A percentile compares a stretch with the other conserved stretches of the same genome.
phyloP scores from a whole-genome alignment of 2,797 vertebrate genomes.

The Mallotus villosus region DNA sequence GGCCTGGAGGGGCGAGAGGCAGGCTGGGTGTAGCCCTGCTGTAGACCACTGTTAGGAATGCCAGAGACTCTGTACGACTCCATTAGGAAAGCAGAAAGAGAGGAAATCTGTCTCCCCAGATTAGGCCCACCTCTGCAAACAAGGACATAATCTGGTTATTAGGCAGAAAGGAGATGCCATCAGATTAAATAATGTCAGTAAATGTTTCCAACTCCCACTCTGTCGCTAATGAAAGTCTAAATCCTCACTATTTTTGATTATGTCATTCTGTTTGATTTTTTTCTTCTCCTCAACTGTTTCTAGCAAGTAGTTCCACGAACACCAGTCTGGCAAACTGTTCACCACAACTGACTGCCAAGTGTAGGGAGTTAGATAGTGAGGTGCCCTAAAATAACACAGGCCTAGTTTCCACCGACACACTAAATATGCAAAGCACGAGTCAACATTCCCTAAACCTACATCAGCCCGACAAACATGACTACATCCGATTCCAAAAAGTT shows the following conservation, averaged over 20 bases:
- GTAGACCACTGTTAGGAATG: constrained; percentile 75
- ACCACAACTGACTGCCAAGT: constrained; percentile 25
- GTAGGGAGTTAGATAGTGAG: constrained; percentile 26
- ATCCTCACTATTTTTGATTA: constrained; percentile 32
- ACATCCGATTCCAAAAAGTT: too few species aligned
- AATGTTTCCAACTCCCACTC: constrained; percentile 32
- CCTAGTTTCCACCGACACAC: constrained; percentile 17
- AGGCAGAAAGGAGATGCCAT: constrained; percentile 41
- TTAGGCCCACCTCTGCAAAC: constrained; percentile 65
- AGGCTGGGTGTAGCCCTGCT: constrained; percentile 73
- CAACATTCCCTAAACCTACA: constrained; percentile 22
- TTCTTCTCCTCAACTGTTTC: neutral
- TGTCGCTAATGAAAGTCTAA: constrained; percentile 18
- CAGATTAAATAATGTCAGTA: constrained; percentile 33
- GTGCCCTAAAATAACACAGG: constrained; percentile 15
- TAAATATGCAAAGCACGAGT: constrained; percentile 29
- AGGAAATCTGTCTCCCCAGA: constrained; percentile 69
- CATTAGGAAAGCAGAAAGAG: constrained; percentile 79
- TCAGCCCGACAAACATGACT: too few species aligned
- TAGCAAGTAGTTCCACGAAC: constrained; percentile 2
- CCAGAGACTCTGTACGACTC: constrained; percentile 84
- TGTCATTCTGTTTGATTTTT: constrained; percentile 31
- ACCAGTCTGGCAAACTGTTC: constrained; percentile 13
- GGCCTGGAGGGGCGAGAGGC: constrained; percentile 62
- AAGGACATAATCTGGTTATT: constrained; percentile 57